Evolutionary conservation across 2,797 vertebrate genomes (phyloP), one percentile per base, ranked within the genome.

Genomic region (Girardinus metallicus): DNA sequence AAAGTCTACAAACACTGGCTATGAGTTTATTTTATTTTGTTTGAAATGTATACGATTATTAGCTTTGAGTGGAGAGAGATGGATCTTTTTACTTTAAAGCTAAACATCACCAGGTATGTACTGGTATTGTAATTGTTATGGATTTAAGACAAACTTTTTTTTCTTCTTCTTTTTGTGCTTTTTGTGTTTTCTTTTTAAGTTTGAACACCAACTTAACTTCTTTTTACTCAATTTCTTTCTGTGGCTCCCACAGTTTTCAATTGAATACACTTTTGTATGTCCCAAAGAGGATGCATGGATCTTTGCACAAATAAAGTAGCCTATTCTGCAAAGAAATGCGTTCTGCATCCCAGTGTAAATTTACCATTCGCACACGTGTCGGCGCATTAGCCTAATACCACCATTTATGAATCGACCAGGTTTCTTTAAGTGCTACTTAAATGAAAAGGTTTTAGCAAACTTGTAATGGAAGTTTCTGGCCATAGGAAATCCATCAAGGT

Each of bases 231-330:
- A 8, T n/a, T 60, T 53, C 46, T 29, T 68, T 74, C 87, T 89
- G 93, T 95, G 93, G 74, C 93, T 92, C 83, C 92, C 92, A 94
- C 89, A 43, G 74, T 90, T 93, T 89, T 90, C 77, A 89, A 86
- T 71, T 85, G 88, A 76, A 86, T 87, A 91, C 83, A 92, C 90
- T 92, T 95, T 94, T 94, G 87, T 95, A 94, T 92, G 92, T 94
- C 94, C 88, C 93, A 94, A 92, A 94, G 84, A 91, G 80, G 89
- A 84, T 86, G 92, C 64, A 73, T 94, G 86, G 87, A 87, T 90
- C 77, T 94, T 94, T 95, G 90, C 93, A 95, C 95, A 95, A 95
- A 96, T 96, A 96, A 96, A 96, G 93, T 92, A 93, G 93, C 87
- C 76, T 64, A 93, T 93, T 93, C 84, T 91, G 90, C 60, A 79